These are phyloP conservation scores for Siderastrea siderea DNA, from an alignment of 92 coral and sea anemone genomes.

Conservation along the genomic window DNA sequence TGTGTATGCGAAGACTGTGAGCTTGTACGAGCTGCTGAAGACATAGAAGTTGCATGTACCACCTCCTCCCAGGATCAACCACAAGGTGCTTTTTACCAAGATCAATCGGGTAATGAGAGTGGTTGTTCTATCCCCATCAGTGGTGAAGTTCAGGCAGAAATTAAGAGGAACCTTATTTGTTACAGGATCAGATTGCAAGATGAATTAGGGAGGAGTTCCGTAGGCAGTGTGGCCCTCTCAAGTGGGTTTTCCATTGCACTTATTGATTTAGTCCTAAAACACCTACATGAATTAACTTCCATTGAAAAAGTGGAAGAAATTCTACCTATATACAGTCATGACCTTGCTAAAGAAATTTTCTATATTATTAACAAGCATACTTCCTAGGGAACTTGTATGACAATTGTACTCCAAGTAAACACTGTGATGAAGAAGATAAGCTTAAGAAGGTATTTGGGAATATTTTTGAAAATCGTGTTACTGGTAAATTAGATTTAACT, in stretches of 20 bases:
- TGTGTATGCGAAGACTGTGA: constrained; percentile 1
- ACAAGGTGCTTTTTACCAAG: background rate
- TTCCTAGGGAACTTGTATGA: constrained; percentile 1
- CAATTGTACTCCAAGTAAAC: background rate
- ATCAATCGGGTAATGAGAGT: background rate
- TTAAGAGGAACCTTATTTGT: background rate
- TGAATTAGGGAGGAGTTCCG: constrained; percentile 1
- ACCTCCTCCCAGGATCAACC: background rate
- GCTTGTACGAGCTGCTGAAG: constrained; percentile 7
- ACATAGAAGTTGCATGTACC: background rate
- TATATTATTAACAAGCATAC: constrained; percentile 19
- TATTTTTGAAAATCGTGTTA: background rate
- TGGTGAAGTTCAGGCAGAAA: background rate
- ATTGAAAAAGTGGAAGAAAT: constrained; percentile 13
- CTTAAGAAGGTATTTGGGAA: background rate
- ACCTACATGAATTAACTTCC: constrained; percentile 5
- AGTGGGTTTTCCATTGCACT: constrained; percentile 4
- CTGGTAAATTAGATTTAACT: too few species aligned
- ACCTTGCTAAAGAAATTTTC: constrained; percentile 12
- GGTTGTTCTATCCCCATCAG: background rate
- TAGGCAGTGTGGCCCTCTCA: background rate
- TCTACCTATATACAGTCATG: background rate
- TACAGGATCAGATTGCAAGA: background rate
- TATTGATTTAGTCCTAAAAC: constrained; percentile 14
- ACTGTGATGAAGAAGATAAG: background rate